phyloP scores from a whole-genome alignment of 2,888 invertebrate genomes.

The Frankliniella intonsa region DNA sequence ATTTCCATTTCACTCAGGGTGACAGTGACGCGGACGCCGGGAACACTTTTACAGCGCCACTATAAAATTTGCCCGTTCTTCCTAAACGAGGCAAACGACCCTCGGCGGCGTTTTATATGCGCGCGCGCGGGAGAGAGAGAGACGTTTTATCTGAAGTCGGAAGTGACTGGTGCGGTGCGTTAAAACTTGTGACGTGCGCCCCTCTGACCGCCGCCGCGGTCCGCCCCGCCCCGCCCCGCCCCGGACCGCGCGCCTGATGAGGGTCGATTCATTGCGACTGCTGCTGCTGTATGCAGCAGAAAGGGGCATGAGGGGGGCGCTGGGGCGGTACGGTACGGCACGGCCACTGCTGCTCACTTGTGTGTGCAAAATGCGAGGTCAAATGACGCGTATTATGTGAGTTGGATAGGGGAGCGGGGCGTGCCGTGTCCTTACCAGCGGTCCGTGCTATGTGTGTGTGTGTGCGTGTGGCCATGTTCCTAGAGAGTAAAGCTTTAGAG shows the following conservation, averaged over 20 bases:
- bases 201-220: background rate
- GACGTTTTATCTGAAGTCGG: too few species aligned
- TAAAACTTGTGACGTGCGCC: background rate
- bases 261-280: background rate
- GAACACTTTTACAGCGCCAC: too few species aligned
- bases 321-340: background rate
- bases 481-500: background rate
- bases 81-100: too few species aligned
- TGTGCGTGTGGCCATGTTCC: too few species aligned
- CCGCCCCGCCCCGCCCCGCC: background rate
- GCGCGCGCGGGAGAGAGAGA: too few species aligned
- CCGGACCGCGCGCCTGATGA: background rate
- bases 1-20: too few species aligned
- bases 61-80: too few species aligned
- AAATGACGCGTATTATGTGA: constrained; percentile 16
- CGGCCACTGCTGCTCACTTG: background rate
- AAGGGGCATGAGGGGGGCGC: background rate
- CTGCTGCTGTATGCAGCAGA: background rate
- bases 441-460: too few species aligned
- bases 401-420: background rate
- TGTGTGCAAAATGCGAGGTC: constrained; percentile 11
- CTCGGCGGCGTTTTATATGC: too few species aligned
- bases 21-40: too few species aligned
- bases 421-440: background rate
- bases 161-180: too few species aligned